Base-by-base conservation (phyloP, 2,113 vertebrate species). In the Sylvia atricapilla region DNA sequence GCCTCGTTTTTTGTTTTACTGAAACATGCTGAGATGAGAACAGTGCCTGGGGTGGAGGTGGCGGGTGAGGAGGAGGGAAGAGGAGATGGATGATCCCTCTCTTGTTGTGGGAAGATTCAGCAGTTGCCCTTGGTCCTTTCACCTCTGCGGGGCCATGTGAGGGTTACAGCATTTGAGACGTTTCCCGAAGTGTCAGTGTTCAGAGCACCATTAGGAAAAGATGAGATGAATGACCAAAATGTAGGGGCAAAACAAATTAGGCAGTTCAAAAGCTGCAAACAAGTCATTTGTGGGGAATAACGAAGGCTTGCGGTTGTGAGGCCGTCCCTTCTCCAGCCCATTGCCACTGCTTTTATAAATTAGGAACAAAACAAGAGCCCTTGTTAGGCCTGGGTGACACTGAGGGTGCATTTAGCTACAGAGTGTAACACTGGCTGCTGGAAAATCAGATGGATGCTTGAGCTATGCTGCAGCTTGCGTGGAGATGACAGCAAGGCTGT, bases 231-330 rank as follows among this genome's bases (percentile, higher is more conserved):
- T 96, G 95, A 76, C 73, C 89, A 93, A 76, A 95, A 94, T 13
- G 5, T 18, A 93, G 95, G 80, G 93, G 78, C 84, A 90, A 96
- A 95, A 95, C 92, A 93, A 95, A 97, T 96, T 96, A 87, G 94
- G 50, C 79, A 64, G 69, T 84, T 95, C 73, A 84, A 77, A 90
- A 78, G 73, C 78, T 67, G 73, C 88, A 84, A 87, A 92, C 39
- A 79, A 86, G 81, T 87, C 23, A 58, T 96, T 91, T 96, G 66
- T 15, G 6, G 90, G 66, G 90, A 88, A 30, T 58, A 91, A 55
- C 9, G 55, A 78, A 83, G 79, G 81, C 76, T 78, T 66, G 87
- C 0, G 22, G 67, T 87, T 87, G 72, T 0, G 30, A 90, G 59
- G 41, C 64, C 2, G 15, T 68, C 66, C 68, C 55, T 91, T 80